These are phyloP conservation scores for Bombus confusus DNA, from an alignment of 1,140 invertebrate genomes.

Conservation along the genomic window DNA sequence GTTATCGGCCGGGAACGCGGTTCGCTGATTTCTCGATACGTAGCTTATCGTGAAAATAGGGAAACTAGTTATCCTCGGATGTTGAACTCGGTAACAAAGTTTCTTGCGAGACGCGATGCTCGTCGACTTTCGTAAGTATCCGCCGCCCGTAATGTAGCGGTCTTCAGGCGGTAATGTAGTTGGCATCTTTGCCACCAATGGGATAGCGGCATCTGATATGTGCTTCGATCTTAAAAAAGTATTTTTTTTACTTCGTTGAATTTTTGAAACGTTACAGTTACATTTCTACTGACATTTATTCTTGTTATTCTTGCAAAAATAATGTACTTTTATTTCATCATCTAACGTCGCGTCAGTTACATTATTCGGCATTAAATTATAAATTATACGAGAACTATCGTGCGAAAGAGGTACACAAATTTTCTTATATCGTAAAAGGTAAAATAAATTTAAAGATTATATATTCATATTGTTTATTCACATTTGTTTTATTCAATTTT, in stretches of 20 bases:
- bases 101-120: constrained; percentile 33
- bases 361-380: too few species aligned
- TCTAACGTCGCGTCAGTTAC: too few species aligned
- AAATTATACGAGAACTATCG: too few species aligned
- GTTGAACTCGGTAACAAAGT: constrained; percentile 58
- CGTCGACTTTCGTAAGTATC: constrained; percentile 58
- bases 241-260: neutral
- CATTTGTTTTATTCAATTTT: neutral
- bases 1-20: constrained; percentile 50
- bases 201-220: neutral
- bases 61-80: constrained; percentile 61
- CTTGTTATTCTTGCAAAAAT: too few species aligned
- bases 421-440: too few species aligned
- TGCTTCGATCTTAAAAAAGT: too few species aligned
- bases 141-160: constrained; percentile 66
- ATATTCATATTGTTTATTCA: too few species aligned
- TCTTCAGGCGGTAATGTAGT: constrained; percentile 74
- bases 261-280: neutral
- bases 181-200: constrained; percentile 63
- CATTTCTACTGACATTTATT: too few species aligned
- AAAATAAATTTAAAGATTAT: neutral
- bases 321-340: too few species aligned
- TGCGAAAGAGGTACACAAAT: neutral
- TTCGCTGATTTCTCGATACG: neutral
- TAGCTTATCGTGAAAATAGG: constrained; percentile 5